A percentile compares a stretch with the other conserved stretches of the same genome.
phyloP scores from a whole-genome alignment of 2,888 invertebrate species.

The Rhingia rostrata region DNA sequence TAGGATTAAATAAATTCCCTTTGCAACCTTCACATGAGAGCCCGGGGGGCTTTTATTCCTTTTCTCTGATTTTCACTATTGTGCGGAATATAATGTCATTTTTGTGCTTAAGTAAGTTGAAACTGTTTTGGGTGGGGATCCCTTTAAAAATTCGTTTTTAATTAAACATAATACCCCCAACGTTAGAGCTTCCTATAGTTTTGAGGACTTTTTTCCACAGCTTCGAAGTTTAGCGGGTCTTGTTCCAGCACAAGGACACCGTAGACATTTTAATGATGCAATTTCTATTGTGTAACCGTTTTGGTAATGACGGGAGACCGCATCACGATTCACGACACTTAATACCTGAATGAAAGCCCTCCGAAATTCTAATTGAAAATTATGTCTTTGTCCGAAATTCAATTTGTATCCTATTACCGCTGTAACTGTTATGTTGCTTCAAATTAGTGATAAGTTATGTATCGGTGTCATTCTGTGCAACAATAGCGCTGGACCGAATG shows the following conservation, averaged over 20 bases:
- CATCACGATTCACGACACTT: conserved; percentile 5
- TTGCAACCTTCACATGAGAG: neutral
- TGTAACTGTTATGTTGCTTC: conserved; percentile 20
- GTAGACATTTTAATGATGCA: neutral
- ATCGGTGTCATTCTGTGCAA: conserved; percentile 12
- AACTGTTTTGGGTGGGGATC: too few relatives aligned
- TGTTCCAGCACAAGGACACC: neutral
- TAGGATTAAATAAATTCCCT: conserved; percentile 7
- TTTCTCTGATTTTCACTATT: neutral
- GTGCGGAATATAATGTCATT: neutral
- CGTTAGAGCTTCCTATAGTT: too few relatives aligned
- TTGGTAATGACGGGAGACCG: neutral
- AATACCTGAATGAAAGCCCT: conserved; percentile 2
- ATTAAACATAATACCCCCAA: too few relatives aligned
- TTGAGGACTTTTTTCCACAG: too few relatives aligned
- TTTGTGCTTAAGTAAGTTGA: neutral
- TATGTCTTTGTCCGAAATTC: conserved; percentile 39
- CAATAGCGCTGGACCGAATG: conserved; percentile 7
- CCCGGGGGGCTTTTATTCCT: neutral
- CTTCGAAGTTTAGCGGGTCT: too few relatives aligned
- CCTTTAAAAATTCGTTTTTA: too few relatives aligned
- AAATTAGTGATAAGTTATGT: conserved; percentile 47
- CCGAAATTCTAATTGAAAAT: conserved; percentile 31
- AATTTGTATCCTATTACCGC: conserved; percentile 15
- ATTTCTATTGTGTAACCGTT: neutral